Evolutionary conservation across 2,797 vertebrate species (phyloP), one percentile per base, ranked within the genome.

Genomic region (Acanthis flammea): DNA sequence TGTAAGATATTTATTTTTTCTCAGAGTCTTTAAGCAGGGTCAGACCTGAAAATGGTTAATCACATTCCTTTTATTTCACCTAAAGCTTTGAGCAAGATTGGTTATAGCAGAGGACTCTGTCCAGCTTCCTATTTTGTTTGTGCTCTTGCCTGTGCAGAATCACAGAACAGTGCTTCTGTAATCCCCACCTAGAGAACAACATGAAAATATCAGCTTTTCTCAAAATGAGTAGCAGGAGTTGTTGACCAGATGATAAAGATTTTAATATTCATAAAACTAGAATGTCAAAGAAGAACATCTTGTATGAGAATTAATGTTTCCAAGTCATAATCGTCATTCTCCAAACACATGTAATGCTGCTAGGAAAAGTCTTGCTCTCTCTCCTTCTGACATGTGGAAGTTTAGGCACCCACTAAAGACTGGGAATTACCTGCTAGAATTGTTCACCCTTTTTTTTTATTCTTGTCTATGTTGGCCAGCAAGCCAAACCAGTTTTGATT

Each of bases 401-500:
- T 84, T 90, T 79, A 92, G 68, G 86, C 45, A 84, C 37, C 30
- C 75, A 92, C 68, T 48, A 72, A 90, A 86, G 66, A 90, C 57
- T 65, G 41, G 39, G 58, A 94, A 92, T 81, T 95, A 75, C 73
- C 73, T 84, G 66, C 60, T 78, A 62, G 53, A 94, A 91, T 72
- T 76, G 48, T 88, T 94, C 85, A 73, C 58, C 66, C 53, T 65
- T 30, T 73, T 76, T 89, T 91, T 89, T 85, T 67, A 68, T 90
- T 88, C 58, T 88, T 93, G 31, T 42, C 91, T 86, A 10, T 50
- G 58, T 70, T 88, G 85, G 76, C 76, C 79, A 94, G 95, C 89
- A 95, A 91, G 94, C 60, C 67, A 94, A 97, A 95, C 94, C 79
- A 96, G 87, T 95, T 96, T 84, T 94, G 37, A 93, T 95, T 94